Evolutionary conservation across 2,888 invertebrate genomes (phyloP), one percentile per base, ranked within the genome.

Genomic region (Erebia ligea): DNA sequence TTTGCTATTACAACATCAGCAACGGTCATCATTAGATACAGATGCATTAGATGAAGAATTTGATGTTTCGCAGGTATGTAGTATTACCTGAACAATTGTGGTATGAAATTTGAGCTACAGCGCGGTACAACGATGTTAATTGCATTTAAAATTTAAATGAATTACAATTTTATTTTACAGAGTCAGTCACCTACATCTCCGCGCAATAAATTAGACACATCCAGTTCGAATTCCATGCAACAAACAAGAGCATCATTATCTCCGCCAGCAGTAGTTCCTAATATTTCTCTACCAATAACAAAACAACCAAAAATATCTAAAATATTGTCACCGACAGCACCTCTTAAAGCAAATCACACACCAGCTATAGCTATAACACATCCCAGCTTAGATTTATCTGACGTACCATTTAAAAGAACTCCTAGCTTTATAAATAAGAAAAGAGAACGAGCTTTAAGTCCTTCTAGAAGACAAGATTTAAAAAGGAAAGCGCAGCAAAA

Each of bases 1-100:
- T 50, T 90, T 97, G 52, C 87, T 97, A 78, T 88, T 97, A 67
- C 97, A 97, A 84, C 97, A 97, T 85, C 97, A 97, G 83, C 97
- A 97, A 86, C 93, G 97, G 76, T 97, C 97, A 71, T 97, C 97
- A 15, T 95, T 97, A 88, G 97, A 97, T 82, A 97, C 97, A 1
- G 97, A 97, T 82, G 96, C 95, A 21, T 90, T 97, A 71, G 97
- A 97, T 76, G 95, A 96, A 81, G 96, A 96, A 86, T 94, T 95
- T 79, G 94, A 95, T 83, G 94, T 94, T 57, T 95, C 95, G 74
- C 95, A 95, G 83, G 94, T 94, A 88, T 54, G 19, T 59, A 50
- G 34, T 6, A 34, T 34, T 34, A 34, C 34, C 6, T 1, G 5
- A 34, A 34, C 5, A 34, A 1, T 34, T 34, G 6, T 6, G 34